These are phyloP conservation scores for Phania funesta DNA, from an alignment of 2,888 invertebrate species.

Conservation along the genomic window DNA sequence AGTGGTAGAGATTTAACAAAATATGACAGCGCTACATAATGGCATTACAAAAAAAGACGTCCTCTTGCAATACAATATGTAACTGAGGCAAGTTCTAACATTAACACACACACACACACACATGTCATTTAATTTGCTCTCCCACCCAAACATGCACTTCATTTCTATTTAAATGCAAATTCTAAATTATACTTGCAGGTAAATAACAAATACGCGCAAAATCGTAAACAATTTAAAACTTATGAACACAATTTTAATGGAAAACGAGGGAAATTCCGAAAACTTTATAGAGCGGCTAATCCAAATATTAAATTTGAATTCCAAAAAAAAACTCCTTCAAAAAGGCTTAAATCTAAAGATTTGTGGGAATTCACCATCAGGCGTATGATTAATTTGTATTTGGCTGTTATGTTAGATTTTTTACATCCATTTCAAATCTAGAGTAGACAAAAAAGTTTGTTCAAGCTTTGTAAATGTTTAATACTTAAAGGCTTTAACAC, in stretches of 20 bases:
- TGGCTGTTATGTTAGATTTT: no score
- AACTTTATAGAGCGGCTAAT: no score
- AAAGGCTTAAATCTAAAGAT: no score
- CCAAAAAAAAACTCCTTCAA: no score
- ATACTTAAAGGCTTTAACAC: no score
- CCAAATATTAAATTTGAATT: no score
- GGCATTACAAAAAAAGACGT: slow-evolving; percentile 19
- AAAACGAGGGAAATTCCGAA: no score
- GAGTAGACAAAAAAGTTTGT: no score
- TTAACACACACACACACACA: not conserved
- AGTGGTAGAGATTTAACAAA: slow-evolving; percentile 39
- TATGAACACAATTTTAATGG: not conserved
- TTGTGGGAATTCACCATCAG: no score
- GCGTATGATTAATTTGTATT: no score
- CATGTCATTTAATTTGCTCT: not conserved
- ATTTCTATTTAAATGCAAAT: slow-evolving; percentile 56
- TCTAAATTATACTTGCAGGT: slow-evolving; percentile 26
- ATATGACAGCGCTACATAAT: slow-evolving; percentile 53
- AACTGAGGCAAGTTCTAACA: not conserved
- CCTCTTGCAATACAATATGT: slow-evolving; percentile 6
- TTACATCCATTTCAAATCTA: no score
- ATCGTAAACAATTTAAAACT: slow-evolving; percentile 15
- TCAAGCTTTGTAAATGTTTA: no score
- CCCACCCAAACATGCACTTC: not conserved
- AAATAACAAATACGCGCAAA: not conserved